These are phyloP conservation scores for Tadarida brasiliensis DNA, from an alignment of 2,797 vertebrate species.

Conservation along the genomic window DNA sequence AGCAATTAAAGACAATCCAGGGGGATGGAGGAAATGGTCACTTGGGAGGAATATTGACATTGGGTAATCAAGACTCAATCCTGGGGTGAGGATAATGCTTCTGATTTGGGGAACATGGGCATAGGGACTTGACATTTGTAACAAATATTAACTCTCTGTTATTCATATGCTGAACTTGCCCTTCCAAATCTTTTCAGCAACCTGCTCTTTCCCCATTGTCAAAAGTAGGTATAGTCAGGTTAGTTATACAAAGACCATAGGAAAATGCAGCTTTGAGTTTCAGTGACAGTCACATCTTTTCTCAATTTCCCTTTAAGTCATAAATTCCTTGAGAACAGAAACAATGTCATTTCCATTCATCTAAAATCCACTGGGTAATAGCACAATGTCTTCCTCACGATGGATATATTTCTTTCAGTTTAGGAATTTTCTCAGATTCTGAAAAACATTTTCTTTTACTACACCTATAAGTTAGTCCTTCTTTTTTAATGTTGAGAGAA, in stretches of 20 bases:
- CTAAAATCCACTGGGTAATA: neutral
- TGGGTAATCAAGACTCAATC: neutral
- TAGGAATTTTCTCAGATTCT: constrained; percentile 39
- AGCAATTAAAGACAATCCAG: neutral
- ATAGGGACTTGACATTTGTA: neutral
- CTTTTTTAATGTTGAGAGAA: constrained; percentile 15
- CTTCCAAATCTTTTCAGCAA: constrained; percentile 9
- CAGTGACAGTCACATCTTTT: constrained; percentile 27
- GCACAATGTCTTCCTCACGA: neutral
- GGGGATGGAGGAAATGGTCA: neutral
- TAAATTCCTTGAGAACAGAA: constrained; percentile 55
- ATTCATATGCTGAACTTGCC: neutral
- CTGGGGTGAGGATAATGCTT: constrained; percentile 13
- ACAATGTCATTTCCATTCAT: neutral
- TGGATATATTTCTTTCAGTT: neutral
- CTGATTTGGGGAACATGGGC: neutral
- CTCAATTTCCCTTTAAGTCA: constrained; percentile 58
- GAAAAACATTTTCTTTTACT: neutral
- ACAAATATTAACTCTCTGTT: constrained; percentile 9
- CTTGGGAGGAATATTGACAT: neutral
- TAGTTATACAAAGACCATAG: neutral
- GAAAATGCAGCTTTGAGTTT: constrained; percentile 9
- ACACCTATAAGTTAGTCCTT: neutral
- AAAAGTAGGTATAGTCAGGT: neutral
- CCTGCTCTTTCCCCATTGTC: neutral